These are phyloP conservation scores for Palythoa caribaeorum DNA, from an alignment of 92 coral and sea anemone genomes.

Conservation along the genomic window DNA sequence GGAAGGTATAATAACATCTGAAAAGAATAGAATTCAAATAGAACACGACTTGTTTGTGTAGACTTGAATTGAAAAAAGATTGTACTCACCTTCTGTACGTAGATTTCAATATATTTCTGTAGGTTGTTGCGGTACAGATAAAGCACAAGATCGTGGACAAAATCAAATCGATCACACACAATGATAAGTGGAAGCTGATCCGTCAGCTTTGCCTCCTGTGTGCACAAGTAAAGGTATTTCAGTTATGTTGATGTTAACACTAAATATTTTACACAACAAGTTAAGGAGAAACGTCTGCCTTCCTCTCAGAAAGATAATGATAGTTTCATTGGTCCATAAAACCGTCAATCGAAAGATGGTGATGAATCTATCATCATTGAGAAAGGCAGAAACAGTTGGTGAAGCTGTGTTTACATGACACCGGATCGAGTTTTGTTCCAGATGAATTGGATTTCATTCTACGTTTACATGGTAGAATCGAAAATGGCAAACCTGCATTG, in stretches of 20 bases:
- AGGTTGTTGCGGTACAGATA: conserved; percentile 96
- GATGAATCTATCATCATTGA: conserved; percentile 62
- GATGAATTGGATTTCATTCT: too few relatives aligned
- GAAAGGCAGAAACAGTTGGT: conserved; percentile 12
- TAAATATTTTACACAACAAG: not conserved
- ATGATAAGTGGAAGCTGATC: conserved; percentile 98
- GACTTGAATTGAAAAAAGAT: not conserved
- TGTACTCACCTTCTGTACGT: conserved; percentile 93
- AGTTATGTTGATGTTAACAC: not conserved
- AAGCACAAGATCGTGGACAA: conserved; percentile 96
- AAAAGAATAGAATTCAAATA: not conserved
- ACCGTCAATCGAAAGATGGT: conserved; percentile 79
- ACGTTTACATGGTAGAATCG: too few relatives aligned
- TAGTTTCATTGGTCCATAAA: conserved; percentile 47
- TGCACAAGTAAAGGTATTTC: not conserved
- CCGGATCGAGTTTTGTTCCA: too few relatives aligned
- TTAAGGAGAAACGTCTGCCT: not conserved
- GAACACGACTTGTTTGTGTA: not conserved
- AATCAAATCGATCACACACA: conserved; percentile 98
- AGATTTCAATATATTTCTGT: conserved; percentile 98
- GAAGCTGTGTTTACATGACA: not conserved
- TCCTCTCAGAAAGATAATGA: conserved; percentile 26
- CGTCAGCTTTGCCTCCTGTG: conserved; percentile 96
- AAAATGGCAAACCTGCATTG: too few relatives aligned
- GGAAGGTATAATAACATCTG: not conserved